A percentile compares a stretch with the other conserved stretches of the same genome.
Conservation (phyloP, 1,140 invertebrate species). For the Solenopsis invicta region DNA sequence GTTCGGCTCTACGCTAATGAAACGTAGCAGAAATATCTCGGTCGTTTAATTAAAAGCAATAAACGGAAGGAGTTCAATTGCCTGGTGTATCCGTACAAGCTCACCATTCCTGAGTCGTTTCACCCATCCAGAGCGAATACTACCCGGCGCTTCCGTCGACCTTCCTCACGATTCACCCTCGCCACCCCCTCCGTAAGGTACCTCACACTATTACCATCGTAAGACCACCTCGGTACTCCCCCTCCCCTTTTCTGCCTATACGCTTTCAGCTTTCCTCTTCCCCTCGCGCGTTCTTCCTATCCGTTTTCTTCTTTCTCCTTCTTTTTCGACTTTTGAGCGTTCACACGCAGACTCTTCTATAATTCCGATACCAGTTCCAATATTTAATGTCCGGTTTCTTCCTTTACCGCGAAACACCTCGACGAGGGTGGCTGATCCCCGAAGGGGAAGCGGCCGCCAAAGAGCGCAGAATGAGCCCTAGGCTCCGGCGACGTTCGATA, state of each 20-base stretch:
- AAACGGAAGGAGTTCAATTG: slow-evolving; percentile 86
- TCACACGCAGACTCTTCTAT: slow-evolving; percentile 70
- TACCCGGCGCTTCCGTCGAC: slow-evolving; percentile 62
- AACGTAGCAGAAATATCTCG: slow-evolving; percentile 86
- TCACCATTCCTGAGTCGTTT: slow-evolving; percentile 76
- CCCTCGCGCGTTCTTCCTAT: background rate
- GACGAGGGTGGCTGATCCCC: background rate
- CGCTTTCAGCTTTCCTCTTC: slow-evolving; percentile 51
- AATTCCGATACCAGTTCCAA: slow-evolving; percentile 80
- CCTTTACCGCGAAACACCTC: slow-evolving; percentile 72
- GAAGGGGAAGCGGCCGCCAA: slow-evolving; percentile 25
- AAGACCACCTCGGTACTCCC: slow-evolving; percentile 65
- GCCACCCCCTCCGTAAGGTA: slow-evolving; percentile 51
- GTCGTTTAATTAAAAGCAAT: slow-evolving; percentile 86
- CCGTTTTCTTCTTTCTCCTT: slow-evolving; percentile 39
- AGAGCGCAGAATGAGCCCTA: slow-evolving; percentile 59
- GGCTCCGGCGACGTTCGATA: slow-evolving; percentile 78
- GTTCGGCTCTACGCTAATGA: slow-evolving; percentile 84
- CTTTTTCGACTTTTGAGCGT: slow-evolving; percentile 61
- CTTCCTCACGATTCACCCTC: slow-evolving; percentile 61
- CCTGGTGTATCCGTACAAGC: slow-evolving; percentile 80
- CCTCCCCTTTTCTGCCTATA: slow-evolving; percentile 60
- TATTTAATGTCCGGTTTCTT: slow-evolving; percentile 80
- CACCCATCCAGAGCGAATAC: slow-evolving; percentile 75
- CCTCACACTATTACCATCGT: slow-evolving; percentile 39